Evolutionary conservation across 2,113 vertebrate species (phyloP).

Genomic region (Hirundichthys speculiger): DNA sequence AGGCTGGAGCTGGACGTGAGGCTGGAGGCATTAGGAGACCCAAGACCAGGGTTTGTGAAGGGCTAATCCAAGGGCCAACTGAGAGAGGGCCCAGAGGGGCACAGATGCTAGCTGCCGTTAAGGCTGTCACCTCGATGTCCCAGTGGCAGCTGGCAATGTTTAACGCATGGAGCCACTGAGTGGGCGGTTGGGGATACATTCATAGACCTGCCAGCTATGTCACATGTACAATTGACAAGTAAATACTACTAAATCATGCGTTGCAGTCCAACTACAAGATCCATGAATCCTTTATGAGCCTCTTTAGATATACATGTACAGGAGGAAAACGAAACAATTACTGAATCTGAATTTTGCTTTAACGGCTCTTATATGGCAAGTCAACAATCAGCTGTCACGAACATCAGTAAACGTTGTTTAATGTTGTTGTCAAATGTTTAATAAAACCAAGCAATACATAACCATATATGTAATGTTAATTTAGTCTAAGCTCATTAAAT

Average conservation of each 20-base stretch:
- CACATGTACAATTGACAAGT: slow-evolving; percentile 70
- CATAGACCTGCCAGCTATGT: slow-evolving; percentile 40
- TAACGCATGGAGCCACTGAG: slow-evolving; percentile 35
- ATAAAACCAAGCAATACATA: too few relatives aligned
- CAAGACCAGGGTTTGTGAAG: slow-evolving; percentile 30
- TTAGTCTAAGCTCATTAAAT: too few relatives aligned
- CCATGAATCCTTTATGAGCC: slow-evolving; percentile 44
- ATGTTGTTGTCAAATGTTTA: too few relatives aligned
- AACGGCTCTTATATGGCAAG: too few relatives aligned
- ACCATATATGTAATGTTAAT: too few relatives aligned
- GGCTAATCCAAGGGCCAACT: slow-evolving; percentile 37
- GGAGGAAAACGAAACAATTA: too few relatives aligned
- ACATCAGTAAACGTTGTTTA: too few relatives aligned
- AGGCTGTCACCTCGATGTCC: slow-evolving; percentile 63
- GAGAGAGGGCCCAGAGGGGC: slow-evolving; percentile 44
- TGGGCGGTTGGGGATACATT: neutral
- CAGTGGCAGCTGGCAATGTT: slow-evolving; percentile 74
- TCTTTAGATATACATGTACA: too few relatives aligned
- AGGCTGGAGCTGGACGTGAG: slow-evolving; percentile 25
- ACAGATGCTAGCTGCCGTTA: slow-evolving; percentile 78
- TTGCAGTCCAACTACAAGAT: slow-evolving; percentile 44
- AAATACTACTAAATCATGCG: slow-evolving; percentile 38
- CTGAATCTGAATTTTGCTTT: too few relatives aligned
- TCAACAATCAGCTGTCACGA: too few relatives aligned
- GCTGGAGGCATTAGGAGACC: slow-evolving; percentile 4